Evolutionary conservation across 2,888 invertebrate genomes (phyloP).

Genomic region (Drosophila quasianomalipes): DNA sequence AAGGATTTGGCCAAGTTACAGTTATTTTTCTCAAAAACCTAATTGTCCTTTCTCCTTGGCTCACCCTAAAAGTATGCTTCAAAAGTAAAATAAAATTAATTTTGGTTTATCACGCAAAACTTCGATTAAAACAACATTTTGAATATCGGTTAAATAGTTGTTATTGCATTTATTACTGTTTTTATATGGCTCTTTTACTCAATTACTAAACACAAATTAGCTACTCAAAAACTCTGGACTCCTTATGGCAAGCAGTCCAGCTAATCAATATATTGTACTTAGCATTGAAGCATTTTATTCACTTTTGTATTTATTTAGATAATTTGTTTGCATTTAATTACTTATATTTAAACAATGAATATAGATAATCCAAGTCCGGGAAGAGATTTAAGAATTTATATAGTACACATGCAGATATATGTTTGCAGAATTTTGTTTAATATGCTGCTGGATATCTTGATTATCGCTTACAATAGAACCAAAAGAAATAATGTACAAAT

Average conservation of each 20-base stretch:
- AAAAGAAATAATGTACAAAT: slow-evolving; percentile 64
- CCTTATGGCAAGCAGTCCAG: slow-evolving; percentile 39
- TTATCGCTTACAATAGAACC: slow-evolving; percentile 21
- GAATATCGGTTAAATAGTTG: slow-evolving; percentile 49
- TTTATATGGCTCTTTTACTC: slow-evolving; percentile 47
- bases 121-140: slow-evolving; percentile 15
- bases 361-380: slow-evolving; percentile 36
- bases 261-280: slow-evolving; percentile 59
- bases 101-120: background rate
- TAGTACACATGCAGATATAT: slow-evolving; percentile 37
- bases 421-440: slow-evolving; percentile 29
- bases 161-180: slow-evolving; percentile 60
- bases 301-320: slow-evolving; percentile 29
- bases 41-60: background rate
- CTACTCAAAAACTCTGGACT: slow-evolving; percentile 67
- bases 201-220: slow-evolving; percentile 72
- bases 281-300: slow-evolving; percentile 54
- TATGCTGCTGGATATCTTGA: slow-evolving; percentile 11
- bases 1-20: background rate
- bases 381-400: slow-evolving; percentile 25
- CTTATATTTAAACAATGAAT: slow-evolving; percentile 52
- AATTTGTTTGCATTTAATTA: slow-evolving; percentile 16
- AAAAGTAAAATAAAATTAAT: background rate
- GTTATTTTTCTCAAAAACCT: background rate
- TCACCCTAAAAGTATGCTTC: background rate